Evolutionary conservation across 2,113 vertebrate genomes (phyloP).

Genomic region (Montifringilla adamsi): DNA sequence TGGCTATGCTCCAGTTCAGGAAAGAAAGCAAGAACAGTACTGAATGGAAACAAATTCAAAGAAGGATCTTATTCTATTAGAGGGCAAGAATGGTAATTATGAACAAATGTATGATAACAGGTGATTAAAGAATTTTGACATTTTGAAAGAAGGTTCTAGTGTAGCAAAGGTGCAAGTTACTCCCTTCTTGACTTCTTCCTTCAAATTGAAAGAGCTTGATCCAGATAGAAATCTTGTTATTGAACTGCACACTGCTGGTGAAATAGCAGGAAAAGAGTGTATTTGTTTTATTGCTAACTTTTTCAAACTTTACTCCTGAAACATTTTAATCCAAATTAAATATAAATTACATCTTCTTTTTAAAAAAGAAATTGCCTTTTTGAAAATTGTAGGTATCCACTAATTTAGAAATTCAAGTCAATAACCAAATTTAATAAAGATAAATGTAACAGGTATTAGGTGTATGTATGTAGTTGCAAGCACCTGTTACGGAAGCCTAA

Average conservation of each 20-base stretch:
- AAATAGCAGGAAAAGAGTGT: not conserved
- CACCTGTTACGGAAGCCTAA: not conserved
- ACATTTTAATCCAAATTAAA: not conserved
- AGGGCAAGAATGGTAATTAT: not conserved
- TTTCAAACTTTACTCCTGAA: not conserved
- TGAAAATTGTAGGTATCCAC: not conserved
- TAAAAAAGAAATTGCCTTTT: not conserved
- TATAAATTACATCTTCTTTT: not conserved
- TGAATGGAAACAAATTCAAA: not conserved
- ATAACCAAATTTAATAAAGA: not conserved
- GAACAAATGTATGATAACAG: rapidly evolving
- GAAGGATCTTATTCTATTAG: not conserved
- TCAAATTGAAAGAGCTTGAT: not conserved
- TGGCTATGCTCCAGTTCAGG: not conserved
- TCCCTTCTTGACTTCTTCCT: not conserved
- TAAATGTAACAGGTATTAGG: not conserved
- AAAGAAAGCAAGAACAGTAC: not conserved
- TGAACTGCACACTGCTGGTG: not conserved
- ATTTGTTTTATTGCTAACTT: not conserved
- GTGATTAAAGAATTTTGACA: not conserved
- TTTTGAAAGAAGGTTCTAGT: not conserved
- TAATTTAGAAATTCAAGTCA: not conserved
- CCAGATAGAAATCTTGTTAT: not conserved
- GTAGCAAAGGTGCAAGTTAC: not conserved
- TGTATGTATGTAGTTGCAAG: not conserved